Conservation (phyloP, 2,888 invertebrate genomes). For the Rhopalosiphum nymphaeae region DNA sequence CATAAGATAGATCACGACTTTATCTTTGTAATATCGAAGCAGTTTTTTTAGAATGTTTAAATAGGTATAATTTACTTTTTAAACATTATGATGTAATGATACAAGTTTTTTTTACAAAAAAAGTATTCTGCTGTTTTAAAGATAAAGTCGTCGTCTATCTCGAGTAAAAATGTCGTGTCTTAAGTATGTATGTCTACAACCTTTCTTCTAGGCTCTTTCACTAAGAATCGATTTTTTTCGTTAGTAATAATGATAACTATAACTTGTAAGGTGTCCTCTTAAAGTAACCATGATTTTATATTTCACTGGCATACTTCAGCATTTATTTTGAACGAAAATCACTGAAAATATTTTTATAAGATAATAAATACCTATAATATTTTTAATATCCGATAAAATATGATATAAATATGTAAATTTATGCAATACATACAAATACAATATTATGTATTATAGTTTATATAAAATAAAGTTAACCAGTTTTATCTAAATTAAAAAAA, state of each 20-base stretch:
- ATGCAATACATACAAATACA: neutral
- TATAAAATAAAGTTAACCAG: neutral
- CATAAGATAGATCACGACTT: neutral
- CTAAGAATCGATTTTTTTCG: neutral
- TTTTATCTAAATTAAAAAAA: neutral
- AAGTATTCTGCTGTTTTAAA: neutral
- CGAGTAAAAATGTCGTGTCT: neutral
- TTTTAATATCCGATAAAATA: neutral
- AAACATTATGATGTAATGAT: neutral
- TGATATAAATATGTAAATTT: neutral
- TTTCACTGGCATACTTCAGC: neutral
- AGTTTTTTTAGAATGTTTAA: neutral
- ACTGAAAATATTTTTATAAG: neutral
- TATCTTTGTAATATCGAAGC: neutral
- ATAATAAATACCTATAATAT: neutral
- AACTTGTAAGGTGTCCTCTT: neutral
- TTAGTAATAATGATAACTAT: neutral
- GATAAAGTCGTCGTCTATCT: neutral
- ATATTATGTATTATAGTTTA: neutral
- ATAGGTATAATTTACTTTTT: neutral
- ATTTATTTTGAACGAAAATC: neutral
- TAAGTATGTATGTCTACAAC: neutral
- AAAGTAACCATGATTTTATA: neutral
- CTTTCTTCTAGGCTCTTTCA: neutral
- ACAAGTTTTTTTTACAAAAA: neutral